These are phyloP conservation scores for Nothoprocta pentlandii DNA, from an alignment of 2,113 vertebrate genomes.

Conservation along the genomic window DNA sequence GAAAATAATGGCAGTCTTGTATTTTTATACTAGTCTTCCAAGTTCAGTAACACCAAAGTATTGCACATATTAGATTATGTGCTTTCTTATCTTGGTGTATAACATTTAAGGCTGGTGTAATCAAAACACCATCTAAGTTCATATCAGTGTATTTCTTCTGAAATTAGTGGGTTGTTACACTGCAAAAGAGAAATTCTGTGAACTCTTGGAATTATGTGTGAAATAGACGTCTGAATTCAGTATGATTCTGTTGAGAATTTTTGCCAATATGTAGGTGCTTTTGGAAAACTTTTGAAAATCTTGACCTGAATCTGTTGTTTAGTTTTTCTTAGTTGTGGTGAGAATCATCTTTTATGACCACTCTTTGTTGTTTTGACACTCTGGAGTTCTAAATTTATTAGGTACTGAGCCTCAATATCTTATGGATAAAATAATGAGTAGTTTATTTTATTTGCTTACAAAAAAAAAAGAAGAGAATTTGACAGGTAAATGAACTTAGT, in stretches of 20 bases:
- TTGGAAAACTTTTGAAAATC: background rate
- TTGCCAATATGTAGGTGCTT: background rate
- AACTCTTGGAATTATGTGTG: background rate
- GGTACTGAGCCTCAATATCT: background rate
- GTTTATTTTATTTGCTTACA: background rate
- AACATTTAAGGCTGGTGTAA: background rate
- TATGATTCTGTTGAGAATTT: background rate
- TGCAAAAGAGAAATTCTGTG: background rate
- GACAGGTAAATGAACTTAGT: background rate
- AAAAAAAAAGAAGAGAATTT: background rate
- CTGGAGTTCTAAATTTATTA: background rate
- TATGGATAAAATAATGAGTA: background rate
- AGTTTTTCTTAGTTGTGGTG: background rate
- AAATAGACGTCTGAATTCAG: background rate
- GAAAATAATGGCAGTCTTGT: background rate
- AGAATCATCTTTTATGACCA: background rate
- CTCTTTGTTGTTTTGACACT: background rate
- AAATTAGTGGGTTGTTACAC: background rate
- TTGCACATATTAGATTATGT: background rate
- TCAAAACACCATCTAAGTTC: background rate
- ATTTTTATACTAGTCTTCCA: background rate
- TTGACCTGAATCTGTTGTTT: background rate
- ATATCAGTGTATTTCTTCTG: background rate
- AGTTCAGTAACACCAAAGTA: background rate
- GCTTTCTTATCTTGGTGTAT: background rate